phyloP scores from a whole-genome alignment of 2,888 invertebrate genomes.

The Temnothorax ravouxi region DNA sequence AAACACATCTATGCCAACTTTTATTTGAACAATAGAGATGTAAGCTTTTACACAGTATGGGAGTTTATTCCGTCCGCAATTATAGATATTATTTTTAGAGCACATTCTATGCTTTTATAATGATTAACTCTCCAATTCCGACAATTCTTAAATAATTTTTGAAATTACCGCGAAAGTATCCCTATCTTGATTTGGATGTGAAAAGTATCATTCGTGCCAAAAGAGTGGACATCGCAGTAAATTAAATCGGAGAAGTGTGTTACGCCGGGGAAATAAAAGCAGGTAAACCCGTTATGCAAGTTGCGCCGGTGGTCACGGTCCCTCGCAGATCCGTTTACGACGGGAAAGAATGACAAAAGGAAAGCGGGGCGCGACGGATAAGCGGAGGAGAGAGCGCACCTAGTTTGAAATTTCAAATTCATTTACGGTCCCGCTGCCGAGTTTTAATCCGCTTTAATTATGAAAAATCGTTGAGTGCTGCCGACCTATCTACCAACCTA shows the following conservation, averaged over 20 bases:
- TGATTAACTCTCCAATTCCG: not conserved
- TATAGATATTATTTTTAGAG: conserved; percentile 7
- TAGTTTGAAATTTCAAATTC: conserved; percentile 83
- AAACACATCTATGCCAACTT: not conserved
- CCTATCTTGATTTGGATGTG: not conserved
- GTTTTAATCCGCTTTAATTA: conserved; percentile 81
- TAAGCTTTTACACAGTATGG: not conserved
- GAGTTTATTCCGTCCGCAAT: conserved; percentile 9
- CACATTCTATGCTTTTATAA: not conserved
- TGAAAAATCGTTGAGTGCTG: conserved; percentile 75
- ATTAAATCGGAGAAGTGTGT: conserved; percentile 75
- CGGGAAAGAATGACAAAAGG: conserved; percentile 38
- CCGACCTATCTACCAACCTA: conserved; percentile 36
- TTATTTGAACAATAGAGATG: conserved; percentile 4
- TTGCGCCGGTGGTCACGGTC: conserved; percentile 22
- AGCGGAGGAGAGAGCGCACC: conserved; percentile 59
- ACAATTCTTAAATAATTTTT: not conserved
- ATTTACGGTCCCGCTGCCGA: conserved; percentile 77
- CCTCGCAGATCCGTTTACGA: conserved; percentile 48
- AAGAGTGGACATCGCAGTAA: conserved; percentile 51
- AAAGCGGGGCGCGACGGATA: conserved; percentile 45
- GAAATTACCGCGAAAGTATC: not conserved
- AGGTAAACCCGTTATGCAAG: conserved; percentile 41
- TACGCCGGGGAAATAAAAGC: conserved; percentile 82
- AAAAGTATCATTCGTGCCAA: conserved; percentile 16